Conservation (phyloP, 2,113 vertebrate species). For the Elephantulus edwardii region DNA sequence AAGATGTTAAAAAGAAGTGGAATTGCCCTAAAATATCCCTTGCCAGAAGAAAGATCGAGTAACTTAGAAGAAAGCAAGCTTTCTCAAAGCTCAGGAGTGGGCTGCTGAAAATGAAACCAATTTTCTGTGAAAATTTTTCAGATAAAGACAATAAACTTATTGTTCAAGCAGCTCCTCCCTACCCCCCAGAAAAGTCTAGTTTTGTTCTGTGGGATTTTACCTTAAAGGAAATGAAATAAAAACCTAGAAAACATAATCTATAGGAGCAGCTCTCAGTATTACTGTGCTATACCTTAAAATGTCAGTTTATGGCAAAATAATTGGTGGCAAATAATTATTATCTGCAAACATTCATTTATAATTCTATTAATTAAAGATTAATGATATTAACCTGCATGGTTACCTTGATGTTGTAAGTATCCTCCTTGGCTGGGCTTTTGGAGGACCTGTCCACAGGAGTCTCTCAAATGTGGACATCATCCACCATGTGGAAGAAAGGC, state of each 20-base stretch:
- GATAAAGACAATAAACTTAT: too few relatives aligned
- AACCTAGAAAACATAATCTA: background rate
- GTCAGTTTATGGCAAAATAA: background rate
- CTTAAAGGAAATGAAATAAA: background rate
- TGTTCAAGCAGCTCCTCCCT: too few relatives aligned
- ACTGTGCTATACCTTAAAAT: background rate
- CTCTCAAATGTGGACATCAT: background rate
- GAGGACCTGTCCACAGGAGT: background rate
- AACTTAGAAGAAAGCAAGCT: too few relatives aligned
- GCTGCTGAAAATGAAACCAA: too few relatives aligned
- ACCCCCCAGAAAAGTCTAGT: too few relatives aligned
- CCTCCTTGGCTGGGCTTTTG: background rate
- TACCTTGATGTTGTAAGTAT: background rate
- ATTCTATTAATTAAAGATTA: background rate
- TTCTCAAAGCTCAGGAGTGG: too few relatives aligned
- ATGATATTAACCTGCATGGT: background rate
- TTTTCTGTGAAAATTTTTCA: too few relatives aligned
- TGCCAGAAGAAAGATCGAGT: too few relatives aligned
- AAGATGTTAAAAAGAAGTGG: too few relatives aligned
- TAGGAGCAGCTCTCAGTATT: background rate
- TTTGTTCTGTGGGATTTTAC: slow-evolving; percentile 1
- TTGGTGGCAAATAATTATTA: background rate
- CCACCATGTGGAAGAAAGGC: background rate
- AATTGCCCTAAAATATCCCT: too few relatives aligned
- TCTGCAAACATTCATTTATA: background rate